Conservation (phyloP, 2,113 vertebrate species). For the Camarhynchus parvulus region DNA sequence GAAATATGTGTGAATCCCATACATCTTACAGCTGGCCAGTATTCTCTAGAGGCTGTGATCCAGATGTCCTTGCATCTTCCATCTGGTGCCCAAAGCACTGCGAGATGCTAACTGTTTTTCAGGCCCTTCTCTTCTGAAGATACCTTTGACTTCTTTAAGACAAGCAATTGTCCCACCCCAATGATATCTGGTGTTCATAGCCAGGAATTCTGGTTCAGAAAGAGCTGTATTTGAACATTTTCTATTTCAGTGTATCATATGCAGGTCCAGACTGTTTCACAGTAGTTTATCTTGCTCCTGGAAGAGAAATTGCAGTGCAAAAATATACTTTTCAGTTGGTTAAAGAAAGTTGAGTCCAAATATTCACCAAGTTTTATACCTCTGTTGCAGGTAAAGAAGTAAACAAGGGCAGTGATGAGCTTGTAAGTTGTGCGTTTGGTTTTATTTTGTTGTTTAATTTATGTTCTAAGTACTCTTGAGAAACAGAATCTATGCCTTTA, state of each 20-base stretch:
- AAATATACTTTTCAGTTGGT: neutral
- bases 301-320: neutral
- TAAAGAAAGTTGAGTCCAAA: neutral
- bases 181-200: neutral
- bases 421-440: neutral
- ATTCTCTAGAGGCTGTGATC: neutral
- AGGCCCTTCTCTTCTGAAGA: neutral
- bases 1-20: neutral
- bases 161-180: neutral
- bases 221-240: neutral
- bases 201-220: neutral
- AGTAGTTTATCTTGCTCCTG: neutral
- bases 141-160: neutral
- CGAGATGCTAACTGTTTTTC: neutral
- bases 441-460: neutral
- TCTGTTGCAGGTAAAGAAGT: conserved; percentile 29
- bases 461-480: neutral
- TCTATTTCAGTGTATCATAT: neutral
- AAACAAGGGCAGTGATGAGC: neutral
- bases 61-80: neutral
- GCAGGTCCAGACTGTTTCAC: neutral
- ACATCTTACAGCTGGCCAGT: neutral
- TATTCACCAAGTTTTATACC: neutral
- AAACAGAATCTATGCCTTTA: neutral
- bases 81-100: neutral